Percentiles rank a stretch among this genome's conserved stretches.
phyloP scores from a whole-genome alignment of 2,113 vertebrate species.

The Cheilinus undulatus region DNA sequence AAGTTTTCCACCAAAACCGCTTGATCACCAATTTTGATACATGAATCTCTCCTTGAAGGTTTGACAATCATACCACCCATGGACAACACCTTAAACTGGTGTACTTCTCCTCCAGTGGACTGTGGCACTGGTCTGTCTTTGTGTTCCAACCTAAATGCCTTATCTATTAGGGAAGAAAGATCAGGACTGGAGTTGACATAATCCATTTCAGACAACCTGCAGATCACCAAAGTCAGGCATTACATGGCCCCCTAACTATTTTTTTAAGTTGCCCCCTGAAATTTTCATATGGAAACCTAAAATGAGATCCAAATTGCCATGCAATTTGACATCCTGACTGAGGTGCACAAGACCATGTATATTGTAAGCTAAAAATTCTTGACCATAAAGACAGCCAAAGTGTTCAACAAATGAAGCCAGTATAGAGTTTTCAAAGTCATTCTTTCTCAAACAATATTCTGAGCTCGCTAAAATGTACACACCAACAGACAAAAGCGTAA shows the following conservation, averaged over 20 bases:
- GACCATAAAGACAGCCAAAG: neutral
- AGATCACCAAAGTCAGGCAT: neutral
- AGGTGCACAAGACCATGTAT: slow-evolving; percentile 11
- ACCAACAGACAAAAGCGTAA: slow-evolving; percentile 1
- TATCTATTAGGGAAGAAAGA: neutral
- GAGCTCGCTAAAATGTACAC: slow-evolving; percentile 7
- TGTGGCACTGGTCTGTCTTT: neutral
- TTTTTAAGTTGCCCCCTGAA: neutral
- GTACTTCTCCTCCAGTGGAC: neutral
- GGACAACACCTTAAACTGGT: neutral
- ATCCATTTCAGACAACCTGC: neutral
- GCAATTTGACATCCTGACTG: slow-evolving; percentile 7
- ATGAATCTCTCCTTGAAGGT: neutral
- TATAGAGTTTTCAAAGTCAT: neutral
- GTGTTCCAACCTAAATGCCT: no score
- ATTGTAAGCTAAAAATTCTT: slow-evolving; percentile 3
- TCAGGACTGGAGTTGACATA: neutral
- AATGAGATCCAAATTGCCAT: neutral
- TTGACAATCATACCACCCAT: neutral
- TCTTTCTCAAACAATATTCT: no score
- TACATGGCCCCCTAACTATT: neutral
- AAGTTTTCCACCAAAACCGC: neutral
- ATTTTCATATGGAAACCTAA: slow-evolving; percentile 9
- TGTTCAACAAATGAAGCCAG: slow-evolving; percentile 10
- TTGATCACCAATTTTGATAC: neutral